These are phyloP conservation scores for Euborellia annulipes DNA, from an alignment of 1,140 invertebrate genomes.

Conservation along the genomic window DNA sequence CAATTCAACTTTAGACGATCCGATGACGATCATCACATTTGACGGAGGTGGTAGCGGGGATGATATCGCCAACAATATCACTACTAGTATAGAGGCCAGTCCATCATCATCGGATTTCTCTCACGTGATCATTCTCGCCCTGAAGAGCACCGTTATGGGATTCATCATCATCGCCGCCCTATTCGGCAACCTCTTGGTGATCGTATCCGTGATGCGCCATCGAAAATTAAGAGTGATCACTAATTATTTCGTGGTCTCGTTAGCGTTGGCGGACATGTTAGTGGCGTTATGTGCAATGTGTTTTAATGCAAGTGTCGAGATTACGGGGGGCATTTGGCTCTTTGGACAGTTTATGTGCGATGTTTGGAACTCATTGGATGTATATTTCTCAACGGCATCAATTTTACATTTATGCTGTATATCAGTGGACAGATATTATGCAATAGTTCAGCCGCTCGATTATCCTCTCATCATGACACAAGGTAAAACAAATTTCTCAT, in stretches of 20 bases:
- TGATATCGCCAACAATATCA: too few species aligned
- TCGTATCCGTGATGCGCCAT: constrained; percentile 75
- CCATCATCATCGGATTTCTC: too few species aligned
- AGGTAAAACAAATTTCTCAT: too few species aligned
- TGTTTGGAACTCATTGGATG: constrained; percentile 89
- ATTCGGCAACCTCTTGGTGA: constrained; percentile 73
- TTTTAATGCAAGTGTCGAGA: constrained; percentile 78
- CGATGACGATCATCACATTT: too few species aligned
- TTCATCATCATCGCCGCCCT: constrained; percentile 75
- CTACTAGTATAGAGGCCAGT: too few species aligned
- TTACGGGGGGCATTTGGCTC: constrained; percentile 68
- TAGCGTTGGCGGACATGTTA: constrained; percentile 77
- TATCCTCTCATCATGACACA: constrained; percentile 81
- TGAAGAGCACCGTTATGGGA: constrained; percentile 58
- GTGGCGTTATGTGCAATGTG: constrained; percentile 86
- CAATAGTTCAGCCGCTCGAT: constrained; percentile 76
- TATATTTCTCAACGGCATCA: constrained; percentile 85
- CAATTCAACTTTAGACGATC: too few species aligned
- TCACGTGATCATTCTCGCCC: constrained; percentile 30
- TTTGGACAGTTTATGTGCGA: constrained; percentile 87
- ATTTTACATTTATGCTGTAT: constrained; percentile 78
- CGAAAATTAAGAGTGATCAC: constrained; percentile 73
- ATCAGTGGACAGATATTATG: constrained; percentile 60
- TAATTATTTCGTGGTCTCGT: constrained; percentile 87
- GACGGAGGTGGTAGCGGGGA: too few species aligned